phyloP scores from a whole-genome alignment of 2,888 invertebrate species.

The Leuctra nigra region DNA sequence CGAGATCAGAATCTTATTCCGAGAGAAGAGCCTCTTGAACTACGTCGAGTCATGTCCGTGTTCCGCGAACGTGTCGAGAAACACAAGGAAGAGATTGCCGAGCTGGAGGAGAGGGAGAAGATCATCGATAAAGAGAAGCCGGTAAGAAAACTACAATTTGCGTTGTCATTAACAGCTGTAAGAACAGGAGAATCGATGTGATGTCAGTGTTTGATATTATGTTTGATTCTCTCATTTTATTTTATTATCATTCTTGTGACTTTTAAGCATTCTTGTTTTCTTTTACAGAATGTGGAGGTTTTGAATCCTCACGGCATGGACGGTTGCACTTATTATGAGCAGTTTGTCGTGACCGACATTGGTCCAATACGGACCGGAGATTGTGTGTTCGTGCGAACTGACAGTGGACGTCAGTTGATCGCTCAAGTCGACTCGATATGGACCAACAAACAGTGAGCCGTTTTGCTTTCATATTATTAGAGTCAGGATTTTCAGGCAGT shows the following conservation, averaged over 20 bases:
- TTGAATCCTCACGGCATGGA: slow-evolving; percentile 64
- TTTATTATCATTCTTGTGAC: slow-evolving; percentile 7
- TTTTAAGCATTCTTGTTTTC: neutral
- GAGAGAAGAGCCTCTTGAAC: slow-evolving; percentile 69
- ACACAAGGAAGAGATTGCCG: slow-evolving; percentile 82
- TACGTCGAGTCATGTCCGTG: slow-evolving; percentile 84
- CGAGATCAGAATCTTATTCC: slow-evolving; percentile 58
- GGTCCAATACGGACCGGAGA: slow-evolving; percentile 86
- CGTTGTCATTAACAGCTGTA: neutral
- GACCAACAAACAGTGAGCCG: slow-evolving; percentile 78
- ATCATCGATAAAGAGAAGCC: slow-evolving; percentile 80
- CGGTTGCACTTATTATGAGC: slow-evolving; percentile 85
- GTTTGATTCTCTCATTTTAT: slow-evolving; percentile 1
- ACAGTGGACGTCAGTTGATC: slow-evolving; percentile 83
- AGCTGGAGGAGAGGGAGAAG: slow-evolving; percentile 74
- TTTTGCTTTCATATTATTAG: no score
- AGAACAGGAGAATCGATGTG: neutral
- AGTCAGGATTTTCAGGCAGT: no score
- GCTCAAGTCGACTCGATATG: slow-evolving; percentile 92
- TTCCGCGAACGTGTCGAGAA: slow-evolving; percentile 87
- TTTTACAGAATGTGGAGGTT: slow-evolving; percentile 67
- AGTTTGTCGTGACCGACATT: slow-evolving; percentile 77
- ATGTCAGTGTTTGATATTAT: slow-evolving; percentile 6
- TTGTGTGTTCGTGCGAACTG: slow-evolving; percentile 90
- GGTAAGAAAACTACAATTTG: slow-evolving; percentile 47